Base-by-base conservation (phyloP, 2,797 vertebrate genomes). In the Capromys pilorides region DNA sequence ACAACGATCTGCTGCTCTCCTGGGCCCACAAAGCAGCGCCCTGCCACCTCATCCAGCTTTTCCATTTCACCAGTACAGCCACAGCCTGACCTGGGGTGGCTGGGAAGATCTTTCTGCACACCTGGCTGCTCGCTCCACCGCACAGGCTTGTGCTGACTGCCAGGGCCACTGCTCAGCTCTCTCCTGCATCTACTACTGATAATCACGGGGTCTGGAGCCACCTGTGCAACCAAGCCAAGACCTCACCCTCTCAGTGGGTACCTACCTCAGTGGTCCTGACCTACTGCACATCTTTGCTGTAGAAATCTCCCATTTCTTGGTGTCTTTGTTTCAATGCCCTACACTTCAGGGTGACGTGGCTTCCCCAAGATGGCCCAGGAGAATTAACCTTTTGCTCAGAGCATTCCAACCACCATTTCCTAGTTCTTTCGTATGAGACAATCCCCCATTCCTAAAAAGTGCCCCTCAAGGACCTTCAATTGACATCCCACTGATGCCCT, bases 221-320 rank as follows among this genome's bases (percentile, higher is more conserved):
- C 0, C 0, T 1, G 0, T 1, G 64, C 4, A 18, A 4, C 6
- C 22, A 18, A 7, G 6, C 5, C 4, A 0, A 33, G 57, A n/a
- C 45, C 36, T 9, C 9, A 0, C 16, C 5, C 24, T n/a, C n/a
- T 14, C 24, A 6, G 28, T 4, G 11, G 33, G 75, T 64, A 66
- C 41, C 54, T 24, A 36, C 19, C 59, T 62, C 71, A 6, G 11
- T 2, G 36, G 26, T 51, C 26, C 51, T 21, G 4, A 39, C 4
- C 21, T 6, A 36, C 64, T 6, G 6, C 3, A 1, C 2, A 22
- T 26, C 89, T 69, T 57, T 5, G 7, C 0, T 31, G 26, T 0
- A 13, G 31, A 7, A 75, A 54, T 31, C 90, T 8, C 10, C 69
- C 4, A 18, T 6, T 36, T 64, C 41, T 64, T 2, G 4, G 31